phyloP scores from a whole-genome alignment of 2,113 vertebrate species.

The Pseudolaguvia tuberculata region DNA sequence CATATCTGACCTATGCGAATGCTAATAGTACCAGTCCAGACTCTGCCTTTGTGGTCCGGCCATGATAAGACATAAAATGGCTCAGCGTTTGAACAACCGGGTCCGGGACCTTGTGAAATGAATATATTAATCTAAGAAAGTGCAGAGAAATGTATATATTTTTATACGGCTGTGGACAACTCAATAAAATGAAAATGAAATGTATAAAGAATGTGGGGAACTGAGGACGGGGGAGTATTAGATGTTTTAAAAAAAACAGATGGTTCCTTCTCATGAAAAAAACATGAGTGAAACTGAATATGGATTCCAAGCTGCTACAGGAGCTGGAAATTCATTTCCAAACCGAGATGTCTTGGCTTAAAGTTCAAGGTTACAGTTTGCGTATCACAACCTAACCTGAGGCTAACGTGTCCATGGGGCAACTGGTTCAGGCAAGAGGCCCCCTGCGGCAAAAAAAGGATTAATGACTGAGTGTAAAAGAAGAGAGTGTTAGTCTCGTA shows the following conservation, averaged over 20 bases:
- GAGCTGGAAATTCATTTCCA: constrained; percentile 33
- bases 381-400: constrained; percentile 42
- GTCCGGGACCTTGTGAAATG: constrained; percentile 84
- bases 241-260: constrained; percentile 36
- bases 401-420: constrained; percentile 24
- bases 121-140: constrained; percentile 65
- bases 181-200: constrained; percentile 58
- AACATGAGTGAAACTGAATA: constrained; percentile 37
- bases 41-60: constrained; percentile 50
- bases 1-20: constrained; percentile 49
- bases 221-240: constrained; percentile 23
- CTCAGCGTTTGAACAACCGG: constrained; percentile 83
- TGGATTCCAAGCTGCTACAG: constrained; percentile 34
- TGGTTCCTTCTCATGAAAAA: constrained; percentile 31
- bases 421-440: constrained; percentile 22
- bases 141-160: constrained; percentile 30
- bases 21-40: constrained; percentile 42
- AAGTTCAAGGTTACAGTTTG: constrained; percentile 43
- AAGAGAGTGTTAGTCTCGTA: constrained; percentile 30
- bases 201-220: constrained; percentile 62
- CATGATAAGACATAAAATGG: constrained; percentile 54
- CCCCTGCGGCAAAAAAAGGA: constrained; percentile 38
- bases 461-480: constrained; percentile 40
- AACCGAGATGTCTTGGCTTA: constrained; percentile 29
- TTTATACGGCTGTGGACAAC: not conserved